These are phyloP conservation scores for Moxostoma hubbsi DNA, from an alignment of 2,797 vertebrate genomes.

Conservation along the genomic window DNA sequence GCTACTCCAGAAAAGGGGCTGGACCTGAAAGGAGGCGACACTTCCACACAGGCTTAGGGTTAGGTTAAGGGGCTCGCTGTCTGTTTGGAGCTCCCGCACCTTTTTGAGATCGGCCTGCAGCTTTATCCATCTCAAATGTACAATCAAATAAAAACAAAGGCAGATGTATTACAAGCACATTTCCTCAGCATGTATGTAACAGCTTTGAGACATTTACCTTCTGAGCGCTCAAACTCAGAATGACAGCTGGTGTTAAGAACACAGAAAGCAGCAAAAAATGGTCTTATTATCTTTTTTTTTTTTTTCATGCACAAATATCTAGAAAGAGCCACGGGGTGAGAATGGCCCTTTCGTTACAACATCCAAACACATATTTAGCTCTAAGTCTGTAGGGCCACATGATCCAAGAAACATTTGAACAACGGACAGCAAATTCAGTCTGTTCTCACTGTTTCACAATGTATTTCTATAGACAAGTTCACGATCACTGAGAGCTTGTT, in stretches of 20 bases:
- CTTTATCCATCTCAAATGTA: constrained; percentile 2
- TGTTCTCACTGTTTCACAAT: background rate
- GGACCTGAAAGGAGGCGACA: too few relatives aligned
- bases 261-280: constrained; percentile 70
- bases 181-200: constrained; percentile 66
- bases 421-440: background rate
- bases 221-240: constrained; percentile 74
- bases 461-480: constrained; percentile 24
- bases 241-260: constrained; percentile 78
- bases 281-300: constrained; percentile 1
- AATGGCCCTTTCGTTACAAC: background rate
- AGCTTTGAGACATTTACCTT: constrained; percentile 81
- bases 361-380: constrained; percentile 32
- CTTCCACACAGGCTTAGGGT: too few relatives aligned
- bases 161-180: constrained; percentile 62
- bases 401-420: constrained; percentile 23
- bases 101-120: background rate
- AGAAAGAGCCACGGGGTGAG: constrained; percentile 21
- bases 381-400: constrained; percentile 3
- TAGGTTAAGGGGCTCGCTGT: too few relatives aligned
- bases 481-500: constrained; percentile 36
- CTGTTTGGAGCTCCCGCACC: too few relatives aligned
- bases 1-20: too few relatives aligned
- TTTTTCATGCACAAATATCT: constrained; percentile 47
- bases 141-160: constrained; percentile 46